Evolutionary conservation across 2,113 vertebrate genomes (phyloP).

Genomic region (Colossoma macropomum): DNA sequence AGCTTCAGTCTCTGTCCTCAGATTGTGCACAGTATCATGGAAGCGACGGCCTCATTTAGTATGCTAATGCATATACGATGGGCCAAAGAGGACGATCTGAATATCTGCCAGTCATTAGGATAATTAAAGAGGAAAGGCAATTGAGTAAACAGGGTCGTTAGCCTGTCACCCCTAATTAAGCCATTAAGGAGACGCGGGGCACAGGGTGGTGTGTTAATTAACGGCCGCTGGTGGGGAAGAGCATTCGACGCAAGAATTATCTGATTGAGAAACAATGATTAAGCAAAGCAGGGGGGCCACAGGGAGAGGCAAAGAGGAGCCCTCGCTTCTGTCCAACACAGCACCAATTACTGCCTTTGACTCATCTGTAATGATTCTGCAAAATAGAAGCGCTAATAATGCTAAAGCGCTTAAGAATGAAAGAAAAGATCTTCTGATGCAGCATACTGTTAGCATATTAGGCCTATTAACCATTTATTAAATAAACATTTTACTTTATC

Average conservation of each 20-base stretch:
- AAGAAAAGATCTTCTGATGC: too few relatives aligned
- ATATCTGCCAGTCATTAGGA: slow-evolving; percentile 85
- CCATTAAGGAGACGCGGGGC: slow-evolving; percentile 92
- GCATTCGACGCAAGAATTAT: slow-evolving; percentile 81
- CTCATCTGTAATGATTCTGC: slow-evolving; percentile 72
- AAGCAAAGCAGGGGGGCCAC: slow-evolving; percentile 75
- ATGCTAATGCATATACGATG: slow-evolving; percentile 71
- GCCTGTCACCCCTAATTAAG: slow-evolving; percentile 98
- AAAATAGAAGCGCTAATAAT: slow-evolving; percentile 45
- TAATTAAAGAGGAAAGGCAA: slow-evolving; percentile 98
- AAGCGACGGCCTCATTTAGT: slow-evolving; percentile 58
- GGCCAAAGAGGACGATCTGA: slow-evolving; percentile 76
- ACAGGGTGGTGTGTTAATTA: slow-evolving; percentile 91
- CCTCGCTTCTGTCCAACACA: slow-evolving; percentile 20
- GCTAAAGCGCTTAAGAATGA: too few relatives aligned
- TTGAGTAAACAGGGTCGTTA: slow-evolving; percentile 95
- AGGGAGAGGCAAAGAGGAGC: slow-evolving; percentile 62
- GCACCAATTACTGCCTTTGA: slow-evolving; percentile 62
- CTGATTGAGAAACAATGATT: slow-evolving; percentile 87
- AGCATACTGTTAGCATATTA: too few relatives aligned
- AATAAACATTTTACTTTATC: too few relatives aligned
- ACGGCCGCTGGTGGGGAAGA: slow-evolving; percentile 77
- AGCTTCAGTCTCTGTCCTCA: slow-evolving; percentile 4
- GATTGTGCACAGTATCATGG: slow-evolving; percentile 4
- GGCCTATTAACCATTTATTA: too few relatives aligned